Evolutionary conservation across 2,113 vertebrate genomes (phyloP).

Genomic region (Lasiurus cinereus): DNA sequence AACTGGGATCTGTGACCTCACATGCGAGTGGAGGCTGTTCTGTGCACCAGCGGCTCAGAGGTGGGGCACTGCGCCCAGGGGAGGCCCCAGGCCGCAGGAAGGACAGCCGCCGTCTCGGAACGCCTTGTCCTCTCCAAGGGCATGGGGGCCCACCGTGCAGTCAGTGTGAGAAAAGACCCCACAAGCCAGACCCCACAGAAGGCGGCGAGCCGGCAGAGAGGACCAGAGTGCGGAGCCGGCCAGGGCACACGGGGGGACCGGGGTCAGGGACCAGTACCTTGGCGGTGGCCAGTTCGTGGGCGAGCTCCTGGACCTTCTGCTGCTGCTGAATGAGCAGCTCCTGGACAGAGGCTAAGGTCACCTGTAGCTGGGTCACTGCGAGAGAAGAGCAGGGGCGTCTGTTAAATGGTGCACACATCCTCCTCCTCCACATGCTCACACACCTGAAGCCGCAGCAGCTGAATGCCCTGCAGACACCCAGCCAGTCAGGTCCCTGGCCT

Average conservation of each 20-base stretch:
- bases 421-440: conserved; percentile 16
- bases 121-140: neutral
- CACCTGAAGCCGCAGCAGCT: conserved; percentile 75
- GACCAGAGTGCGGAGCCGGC: neutral
- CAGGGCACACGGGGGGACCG: neutral
- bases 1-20: neutral
- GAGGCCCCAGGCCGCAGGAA: neutral
- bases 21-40: neutral
- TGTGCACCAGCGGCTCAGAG: accelerated
- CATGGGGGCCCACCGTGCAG: accelerated
- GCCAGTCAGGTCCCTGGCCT: conserved; percentile 83
- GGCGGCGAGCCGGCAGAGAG: accelerated
- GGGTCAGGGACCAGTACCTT: conserved; percentile 88
- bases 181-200: neutral
- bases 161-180: neutral
- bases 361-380: conserved; percentile 95
- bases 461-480: conserved; percentile 78
- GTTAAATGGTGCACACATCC: conserved; percentile 53
- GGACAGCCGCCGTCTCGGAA: accelerated
- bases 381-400: conserved; percentile 69
- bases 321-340: conserved; percentile 97
- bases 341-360: conserved; percentile 94
- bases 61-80: neutral
- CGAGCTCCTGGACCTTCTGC: conserved; percentile 95
- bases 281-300: conserved; percentile 93